These are phyloP conservation scores for Leiothrix lutea DNA, from an alignment of 2,113 vertebrate species.

Conservation along the genomic window DNA sequence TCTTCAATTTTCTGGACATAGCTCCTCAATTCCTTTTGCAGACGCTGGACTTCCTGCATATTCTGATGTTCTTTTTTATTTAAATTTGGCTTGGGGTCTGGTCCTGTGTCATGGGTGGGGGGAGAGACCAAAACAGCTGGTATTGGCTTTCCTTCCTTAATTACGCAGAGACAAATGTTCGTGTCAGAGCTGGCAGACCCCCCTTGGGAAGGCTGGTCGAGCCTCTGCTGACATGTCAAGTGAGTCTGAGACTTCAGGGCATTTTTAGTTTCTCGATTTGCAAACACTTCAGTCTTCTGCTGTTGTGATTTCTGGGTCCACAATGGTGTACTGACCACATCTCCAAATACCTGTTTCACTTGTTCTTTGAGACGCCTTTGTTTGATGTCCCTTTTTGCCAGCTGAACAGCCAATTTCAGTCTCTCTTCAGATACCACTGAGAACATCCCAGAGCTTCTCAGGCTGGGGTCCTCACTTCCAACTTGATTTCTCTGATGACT, in stretches of 20 bases:
- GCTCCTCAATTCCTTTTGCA: slow-evolving; percentile 82
- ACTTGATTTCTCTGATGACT: not conserved
- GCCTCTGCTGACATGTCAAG: not conserved
- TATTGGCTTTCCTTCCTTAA: slow-evolving; percentile 11
- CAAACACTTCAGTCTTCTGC: not conserved
- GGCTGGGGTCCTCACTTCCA: slow-evolving; percentile 34
- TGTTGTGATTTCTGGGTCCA: slow-evolving; percentile 33
- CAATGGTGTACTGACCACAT: not conserved
- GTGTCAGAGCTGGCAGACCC: slow-evolving; percentile 43
- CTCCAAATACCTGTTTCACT: slow-evolving; percentile 21
- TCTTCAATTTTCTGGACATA: slow-evolving; percentile 87
- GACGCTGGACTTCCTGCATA: slow-evolving; percentile 70
- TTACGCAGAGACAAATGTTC: slow-evolving; percentile 57
- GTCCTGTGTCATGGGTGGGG: slow-evolving; percentile 66
- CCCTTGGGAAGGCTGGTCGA: not conserved
- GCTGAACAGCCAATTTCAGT: slow-evolving; percentile 80
- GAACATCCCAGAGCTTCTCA: slow-evolving; percentile 76
- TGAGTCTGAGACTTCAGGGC: not conserved
- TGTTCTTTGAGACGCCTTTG: slow-evolving; percentile 71
- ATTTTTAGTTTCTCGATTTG: not conserved
- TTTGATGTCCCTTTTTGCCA: slow-evolving; percentile 87
- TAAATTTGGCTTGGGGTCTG: not conserved
- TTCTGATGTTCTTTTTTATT: slow-evolving; percentile 46
- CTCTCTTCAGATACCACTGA: slow-evolving; percentile 88
- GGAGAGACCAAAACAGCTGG: slow-evolving; percentile 43